Percentiles rank a stretch among this genome's conserved stretches.
Conservation (phyloP, 2,888 invertebrate species). For the Orthosia gothica region DNA sequence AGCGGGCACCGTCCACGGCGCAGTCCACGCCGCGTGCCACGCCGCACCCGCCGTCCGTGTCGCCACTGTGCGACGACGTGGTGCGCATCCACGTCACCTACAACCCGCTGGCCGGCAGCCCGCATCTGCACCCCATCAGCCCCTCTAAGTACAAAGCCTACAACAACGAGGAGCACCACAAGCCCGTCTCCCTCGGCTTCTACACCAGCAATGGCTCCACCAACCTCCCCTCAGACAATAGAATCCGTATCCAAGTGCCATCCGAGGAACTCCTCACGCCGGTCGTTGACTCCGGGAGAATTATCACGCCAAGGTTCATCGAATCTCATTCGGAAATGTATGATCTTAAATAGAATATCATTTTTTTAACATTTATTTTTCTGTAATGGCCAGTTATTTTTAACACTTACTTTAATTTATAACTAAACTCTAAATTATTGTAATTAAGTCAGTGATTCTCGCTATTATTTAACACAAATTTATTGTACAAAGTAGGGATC, state of each 20-base stretch:
- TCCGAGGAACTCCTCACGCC: slow-evolving; percentile 93
- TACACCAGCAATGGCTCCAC: slow-evolving; percentile 91
- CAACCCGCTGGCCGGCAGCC: slow-evolving; percentile 90
- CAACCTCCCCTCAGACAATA: slow-evolving; percentile 92
- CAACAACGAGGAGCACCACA: slow-evolving; percentile 82
- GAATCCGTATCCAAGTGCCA: slow-evolving; percentile 94
- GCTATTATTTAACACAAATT: slow-evolving; percentile 57
- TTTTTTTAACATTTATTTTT: slow-evolving; percentile 19
- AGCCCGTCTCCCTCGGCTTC: slow-evolving; percentile 85
- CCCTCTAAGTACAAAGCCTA: slow-evolving; percentile 84
- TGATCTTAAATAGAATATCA: slow-evolving; percentile 81
- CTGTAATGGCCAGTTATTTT: slow-evolving; percentile 60
- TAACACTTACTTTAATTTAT: slow-evolving; percentile 22
- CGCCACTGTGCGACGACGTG: slow-evolving; percentile 93
- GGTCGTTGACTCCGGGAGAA: slow-evolving; percentile 92
- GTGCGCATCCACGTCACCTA: slow-evolving; percentile 96
- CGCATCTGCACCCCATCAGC: slow-evolving; percentile 89
- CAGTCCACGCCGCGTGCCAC: slow-evolving; percentile 93
- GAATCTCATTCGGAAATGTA: slow-evolving; percentile 86
- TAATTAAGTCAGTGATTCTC: slow-evolving; percentile 40
- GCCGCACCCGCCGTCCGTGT: slow-evolving; percentile 92
- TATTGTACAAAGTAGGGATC: slow-evolving; percentile 60
- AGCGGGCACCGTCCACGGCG: slow-evolving; percentile 89
- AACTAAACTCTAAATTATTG: slow-evolving; percentile 30
- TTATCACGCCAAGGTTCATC: slow-evolving; percentile 84